These are phyloP conservation scores for Ashinkailepas kermadecensis DNA, from an alignment of 2,888 invertebrate species.

Conservation along the genomic window DNA sequence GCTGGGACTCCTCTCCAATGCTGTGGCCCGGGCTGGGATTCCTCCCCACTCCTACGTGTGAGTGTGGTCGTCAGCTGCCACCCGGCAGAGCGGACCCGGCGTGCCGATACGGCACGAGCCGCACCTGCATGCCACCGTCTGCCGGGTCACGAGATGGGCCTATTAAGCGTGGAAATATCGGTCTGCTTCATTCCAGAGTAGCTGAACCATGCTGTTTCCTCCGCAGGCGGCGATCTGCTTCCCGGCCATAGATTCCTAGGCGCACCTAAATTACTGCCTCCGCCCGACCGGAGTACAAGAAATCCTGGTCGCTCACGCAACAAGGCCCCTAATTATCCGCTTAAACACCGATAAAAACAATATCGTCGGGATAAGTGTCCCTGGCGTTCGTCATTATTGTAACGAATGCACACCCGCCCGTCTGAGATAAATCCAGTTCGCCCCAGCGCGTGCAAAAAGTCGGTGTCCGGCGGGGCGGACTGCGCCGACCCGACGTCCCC, in stretches of 20 bases:
- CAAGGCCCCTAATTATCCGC: neutral
- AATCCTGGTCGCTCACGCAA: neutral
- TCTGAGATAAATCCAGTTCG: neutral
- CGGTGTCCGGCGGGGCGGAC: too few relatives aligned
- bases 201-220: neutral
- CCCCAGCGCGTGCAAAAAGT: too few relatives aligned
- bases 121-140: neutral
- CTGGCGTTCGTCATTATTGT: slow-evolving; percentile 1
- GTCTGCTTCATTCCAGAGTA: neutral
- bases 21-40: too few relatives aligned
- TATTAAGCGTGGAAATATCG: neutral
- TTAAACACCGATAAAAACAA: neutral
- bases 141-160: neutral
- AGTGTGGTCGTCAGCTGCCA: neutral
- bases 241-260: neutral
- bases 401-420: neutral
- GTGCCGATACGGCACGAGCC: neutral
- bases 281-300: neutral
- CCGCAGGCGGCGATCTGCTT: neutral
- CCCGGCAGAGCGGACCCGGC: neutral
- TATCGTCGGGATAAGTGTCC: neutral
- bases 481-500: neutral
- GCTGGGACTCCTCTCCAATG: too few relatives aligned
- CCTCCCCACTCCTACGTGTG: too few relatives aligned
- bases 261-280: neutral